Conservation (phyloP, 2,888 invertebrate genomes). For the Tanytarsus gracilentus region DNA sequence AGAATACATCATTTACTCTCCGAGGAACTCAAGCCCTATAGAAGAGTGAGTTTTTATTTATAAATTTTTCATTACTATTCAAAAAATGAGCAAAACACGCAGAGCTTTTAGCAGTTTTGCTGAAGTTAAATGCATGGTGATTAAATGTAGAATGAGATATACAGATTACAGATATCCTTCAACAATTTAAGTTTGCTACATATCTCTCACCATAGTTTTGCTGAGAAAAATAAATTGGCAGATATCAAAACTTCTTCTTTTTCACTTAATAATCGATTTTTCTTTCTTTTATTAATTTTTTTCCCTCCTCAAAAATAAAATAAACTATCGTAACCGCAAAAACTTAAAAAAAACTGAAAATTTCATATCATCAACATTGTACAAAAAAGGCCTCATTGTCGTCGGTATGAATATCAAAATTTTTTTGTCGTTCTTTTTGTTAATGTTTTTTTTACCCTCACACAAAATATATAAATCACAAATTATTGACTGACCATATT, state of each 20-base stretch:
- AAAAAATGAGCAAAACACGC: slow-evolving; percentile 4
- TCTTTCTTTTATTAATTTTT: slow-evolving; percentile 13
- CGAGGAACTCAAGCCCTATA: slow-evolving; percentile 79
- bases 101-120: no score
- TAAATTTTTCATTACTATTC: slow-evolving; percentile 29
- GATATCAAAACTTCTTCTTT: background rate
- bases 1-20: slow-evolving; percentile 86
- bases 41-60: slow-evolving; percentile 56
- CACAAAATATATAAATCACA: background rate
- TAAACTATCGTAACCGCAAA: background rate
- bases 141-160: no score
- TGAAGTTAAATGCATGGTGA: no score
- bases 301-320: background rate
- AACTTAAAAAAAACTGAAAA: background rate
- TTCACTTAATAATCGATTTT: slow-evolving; percentile 12
- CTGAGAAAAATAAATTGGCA: no score
- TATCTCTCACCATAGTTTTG: no score
- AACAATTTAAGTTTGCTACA: no score
- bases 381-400: slow-evolving; percentile 23
- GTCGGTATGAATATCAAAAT: slow-evolving; percentile 25
- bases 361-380: slow-evolving; percentile 22
- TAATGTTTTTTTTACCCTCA: slow-evolving; percentile 2
- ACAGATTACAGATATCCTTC: no score
- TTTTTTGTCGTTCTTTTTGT: slow-evolving; percentile 2
- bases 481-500: background rate